Evolutionary conservation across 2,888 invertebrate species (phyloP).

Genomic region (Heliconius aoede): DNA sequence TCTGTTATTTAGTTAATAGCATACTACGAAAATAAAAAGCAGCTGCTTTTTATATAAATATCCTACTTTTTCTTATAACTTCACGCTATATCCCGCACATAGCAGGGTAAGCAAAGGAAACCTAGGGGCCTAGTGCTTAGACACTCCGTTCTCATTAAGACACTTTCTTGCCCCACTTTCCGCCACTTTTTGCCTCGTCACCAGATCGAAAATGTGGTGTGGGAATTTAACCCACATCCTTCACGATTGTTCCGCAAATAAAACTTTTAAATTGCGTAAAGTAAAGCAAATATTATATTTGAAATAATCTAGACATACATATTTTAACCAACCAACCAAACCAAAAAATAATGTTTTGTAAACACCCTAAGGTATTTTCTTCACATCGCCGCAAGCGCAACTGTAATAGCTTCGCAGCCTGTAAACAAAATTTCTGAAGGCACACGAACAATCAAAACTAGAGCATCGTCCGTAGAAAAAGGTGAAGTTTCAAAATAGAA

Average conservation of each 20-base stretch:
- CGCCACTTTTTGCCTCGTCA: background rate
- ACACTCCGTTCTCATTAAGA: too few relatives aligned
- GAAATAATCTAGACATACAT: background rate
- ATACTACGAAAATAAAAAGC: background rate
- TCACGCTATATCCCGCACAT: too few relatives aligned
- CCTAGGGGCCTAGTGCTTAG: too few relatives aligned
- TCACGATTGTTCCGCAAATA: background rate
- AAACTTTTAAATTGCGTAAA: background rate
- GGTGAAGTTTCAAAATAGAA: background rate
- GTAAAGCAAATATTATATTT: background rate
- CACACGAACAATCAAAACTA: conserved; percentile 25
- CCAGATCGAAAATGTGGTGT: background rate
- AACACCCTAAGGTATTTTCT: background rate
- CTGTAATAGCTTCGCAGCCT: conserved; percentile 33
- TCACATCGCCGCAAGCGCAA: conserved; percentile 25
- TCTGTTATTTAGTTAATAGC: background rate
- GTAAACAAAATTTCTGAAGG: conserved; percentile 20
- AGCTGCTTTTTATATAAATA: conserved; percentile 8
- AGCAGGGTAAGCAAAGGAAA: too few relatives aligned
- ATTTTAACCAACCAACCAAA: background rate
- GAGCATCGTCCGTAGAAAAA: conserved; percentile 26
- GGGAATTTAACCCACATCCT: background rate
- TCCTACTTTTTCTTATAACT: background rate
- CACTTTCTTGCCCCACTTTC: too few relatives aligned
- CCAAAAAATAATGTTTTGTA: background rate